These are phyloP conservation scores for Drosophila azteca DNA, from an alignment of 1,140 invertebrate genomes.

Conservation along the genomic window DNA sequence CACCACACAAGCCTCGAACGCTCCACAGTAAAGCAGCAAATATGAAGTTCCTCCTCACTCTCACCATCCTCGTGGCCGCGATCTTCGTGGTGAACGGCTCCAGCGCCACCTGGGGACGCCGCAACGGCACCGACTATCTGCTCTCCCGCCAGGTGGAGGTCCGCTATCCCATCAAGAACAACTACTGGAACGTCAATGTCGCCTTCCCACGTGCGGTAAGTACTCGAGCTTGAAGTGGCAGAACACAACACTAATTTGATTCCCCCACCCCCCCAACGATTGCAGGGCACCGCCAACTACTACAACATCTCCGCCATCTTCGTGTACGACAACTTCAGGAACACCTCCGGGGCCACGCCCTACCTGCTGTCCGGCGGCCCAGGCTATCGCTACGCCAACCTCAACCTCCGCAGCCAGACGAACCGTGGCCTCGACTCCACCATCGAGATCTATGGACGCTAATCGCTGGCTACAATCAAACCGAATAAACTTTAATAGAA, in stretches of 20 bases:
- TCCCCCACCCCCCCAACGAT: background rate
- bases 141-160: constrained; percentile 56
- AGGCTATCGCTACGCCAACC: constrained; percentile 34
- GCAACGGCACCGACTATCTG: constrained; percentile 45
- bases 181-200: constrained; percentile 61
- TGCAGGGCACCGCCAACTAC: constrained; percentile 48
- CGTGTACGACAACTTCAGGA: constrained; percentile 74
- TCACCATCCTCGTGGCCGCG: constrained; percentile 59
- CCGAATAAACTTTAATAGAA: constrained; percentile 4
- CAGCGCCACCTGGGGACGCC: constrained; percentile 64
- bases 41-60: constrained; percentile 62
- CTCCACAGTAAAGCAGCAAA: background rate
- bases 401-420: constrained; percentile 59
- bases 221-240: background rate
- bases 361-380: constrained; percentile 61
- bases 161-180: constrained; percentile 58
- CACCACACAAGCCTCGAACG: constrained; percentile 26
- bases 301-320: constrained; percentile 55
- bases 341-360: constrained; percentile 63
- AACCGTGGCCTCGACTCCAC: constrained; percentile 68
- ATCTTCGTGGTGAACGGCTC: constrained; percentile 50
- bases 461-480: constrained; percentile 3
- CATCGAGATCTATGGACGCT: constrained; percentile 68
- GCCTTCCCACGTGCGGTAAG: constrained; percentile 65
- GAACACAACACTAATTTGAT: background rate